Conservation (phyloP, 92 coral and sea anemone species). For the Epizoanthus illoricatus region DNA sequence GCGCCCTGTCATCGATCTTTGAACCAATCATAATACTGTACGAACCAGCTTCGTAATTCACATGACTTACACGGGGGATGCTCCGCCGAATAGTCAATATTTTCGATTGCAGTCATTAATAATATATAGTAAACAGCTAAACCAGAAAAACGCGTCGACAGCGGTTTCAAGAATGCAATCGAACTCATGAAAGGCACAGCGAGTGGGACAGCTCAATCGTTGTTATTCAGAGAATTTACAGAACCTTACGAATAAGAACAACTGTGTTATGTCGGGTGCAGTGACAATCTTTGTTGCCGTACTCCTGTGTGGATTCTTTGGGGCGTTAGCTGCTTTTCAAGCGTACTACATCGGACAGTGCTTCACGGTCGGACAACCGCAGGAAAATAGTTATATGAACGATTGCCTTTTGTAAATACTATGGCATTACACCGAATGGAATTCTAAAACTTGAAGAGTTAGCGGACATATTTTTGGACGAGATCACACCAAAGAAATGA, state of each 20-base stretch:
- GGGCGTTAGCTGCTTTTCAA: conserved; percentile 90
- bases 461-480: too few species aligned
- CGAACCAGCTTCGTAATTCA: background rate
- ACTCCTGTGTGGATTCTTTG: conserved; percentile 78
- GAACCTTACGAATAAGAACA: too few species aligned
- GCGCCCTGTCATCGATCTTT: conserved; percentile 1
- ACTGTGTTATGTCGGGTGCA: conserved; percentile 66
- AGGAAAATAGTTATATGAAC: conserved; percentile 77
- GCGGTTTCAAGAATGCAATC: background rate
- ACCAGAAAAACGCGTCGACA: background rate
- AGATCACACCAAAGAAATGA: too few species aligned
- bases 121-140: conserved; percentile 14
- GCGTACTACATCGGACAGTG: conserved; percentile 96
- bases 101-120: conserved; percentile 32
- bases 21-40: background rate
- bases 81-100: conserved; percentile 19
- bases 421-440: too few species aligned
- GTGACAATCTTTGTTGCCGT: conserved; percentile 80
- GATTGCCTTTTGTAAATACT: conserved; percentile 31
- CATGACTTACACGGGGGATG: conserved; percentile 32
- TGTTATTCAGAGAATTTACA: background rate
- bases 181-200: background rate
- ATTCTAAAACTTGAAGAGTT: too few species aligned
- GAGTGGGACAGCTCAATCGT: background rate
- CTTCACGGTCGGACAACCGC: conserved; percentile 93